Evolutionary conservation across 2,888 invertebrate species (phyloP).

Genomic region (Sipha maydis): DNA sequence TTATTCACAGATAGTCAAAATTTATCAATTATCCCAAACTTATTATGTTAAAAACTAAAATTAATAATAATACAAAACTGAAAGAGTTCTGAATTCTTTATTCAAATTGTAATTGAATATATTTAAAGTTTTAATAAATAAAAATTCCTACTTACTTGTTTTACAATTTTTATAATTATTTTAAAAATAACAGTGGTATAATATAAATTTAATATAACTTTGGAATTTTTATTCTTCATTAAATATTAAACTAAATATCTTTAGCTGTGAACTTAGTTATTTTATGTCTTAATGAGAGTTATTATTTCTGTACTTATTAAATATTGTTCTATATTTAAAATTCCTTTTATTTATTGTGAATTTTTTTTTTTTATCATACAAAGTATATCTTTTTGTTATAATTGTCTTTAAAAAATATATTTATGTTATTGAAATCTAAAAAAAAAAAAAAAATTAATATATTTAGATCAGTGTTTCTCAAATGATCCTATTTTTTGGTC

Average conservation of each 20-base stretch:
- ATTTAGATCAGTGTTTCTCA: slow-evolving; percentile 51
- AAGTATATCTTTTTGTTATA: slow-evolving; percentile 35
- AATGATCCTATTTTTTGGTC: slow-evolving; percentile 39
- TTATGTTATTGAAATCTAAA: slow-evolving; percentile 16
- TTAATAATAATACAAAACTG: background rate
- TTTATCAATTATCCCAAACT: background rate
- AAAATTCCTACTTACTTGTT: slow-evolving; percentile 60
- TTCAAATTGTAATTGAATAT: slow-evolving; percentile 18
- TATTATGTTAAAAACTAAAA: background rate
- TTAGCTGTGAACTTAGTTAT: slow-evolving; percentile 27
- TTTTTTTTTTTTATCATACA: slow-evolving; percentile 21
- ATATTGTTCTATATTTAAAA: slow-evolving; percentile 45
- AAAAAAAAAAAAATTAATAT: background rate
- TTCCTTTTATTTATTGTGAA: slow-evolving; percentile 24
- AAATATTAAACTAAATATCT: slow-evolving; percentile 12
- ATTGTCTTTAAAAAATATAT: slow-evolving; percentile 38
- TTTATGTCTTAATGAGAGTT: slow-evolving; percentile 28
- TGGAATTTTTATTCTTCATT: slow-evolving; percentile 50
- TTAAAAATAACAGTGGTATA: slow-evolving; percentile 15
- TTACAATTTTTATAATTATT: slow-evolving; percentile 56
- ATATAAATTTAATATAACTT: slow-evolving; percentile 45
- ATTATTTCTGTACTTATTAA: slow-evolving; percentile 56
- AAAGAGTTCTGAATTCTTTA: slow-evolving; percentile 45
- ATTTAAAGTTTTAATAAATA: slow-evolving; percentile 41
- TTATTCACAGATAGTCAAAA: too few relatives aligned